Evolutionary conservation across 2,797 vertebrate species (phyloP), one percentile per base, ranked within the genome.

Genomic region (Sciurus vulgaris): DNA sequence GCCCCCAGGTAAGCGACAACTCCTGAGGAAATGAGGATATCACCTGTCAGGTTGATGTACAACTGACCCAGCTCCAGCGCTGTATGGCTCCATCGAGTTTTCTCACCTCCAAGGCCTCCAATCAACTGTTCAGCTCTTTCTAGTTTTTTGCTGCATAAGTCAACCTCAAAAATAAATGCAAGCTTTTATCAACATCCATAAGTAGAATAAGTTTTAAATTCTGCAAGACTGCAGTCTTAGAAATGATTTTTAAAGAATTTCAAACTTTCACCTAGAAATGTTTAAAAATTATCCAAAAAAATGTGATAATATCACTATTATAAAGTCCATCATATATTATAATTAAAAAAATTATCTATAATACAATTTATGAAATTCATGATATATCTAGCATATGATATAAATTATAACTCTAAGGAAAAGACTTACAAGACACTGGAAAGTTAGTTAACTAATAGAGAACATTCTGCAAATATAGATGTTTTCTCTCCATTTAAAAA

Each of bases 71-170:
- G 98, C 81, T 98, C 97, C 96, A 98, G 86, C 28, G 99, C 99
- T 41, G 98, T 98, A 82, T 99, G 98, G 59, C 98, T 99, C 99
- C 99, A 99, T 22, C 98, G 98, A 0, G 98, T 99, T 97, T 99
- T 99, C 98, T 99, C 99, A 33, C 99, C 99, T n/a, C 99, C 99
- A 94, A 99, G 98, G 65, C 99, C 99, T 95, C 99, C 99, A 61
- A 99, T 99, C 98, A 99, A 96, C 97, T 99, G 99, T 98, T 99
- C 98, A 0, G 99, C 99, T 84, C 98, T 90, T 81, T 99, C 98
- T 49, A 99, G 97, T 96, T 99, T 99, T 98, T 99, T 99, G 97
- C 99, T 99, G 98, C 99, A 99, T 98, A 99, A 92, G 67, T 99
- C 99, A 97, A 99, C 98, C 98, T 99, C 91, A 83, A 97, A 98